These are phyloP conservation scores for Lipophrys pholis DNA, from an alignment of 2,113 vertebrate species.

Conservation along the genomic window DNA sequence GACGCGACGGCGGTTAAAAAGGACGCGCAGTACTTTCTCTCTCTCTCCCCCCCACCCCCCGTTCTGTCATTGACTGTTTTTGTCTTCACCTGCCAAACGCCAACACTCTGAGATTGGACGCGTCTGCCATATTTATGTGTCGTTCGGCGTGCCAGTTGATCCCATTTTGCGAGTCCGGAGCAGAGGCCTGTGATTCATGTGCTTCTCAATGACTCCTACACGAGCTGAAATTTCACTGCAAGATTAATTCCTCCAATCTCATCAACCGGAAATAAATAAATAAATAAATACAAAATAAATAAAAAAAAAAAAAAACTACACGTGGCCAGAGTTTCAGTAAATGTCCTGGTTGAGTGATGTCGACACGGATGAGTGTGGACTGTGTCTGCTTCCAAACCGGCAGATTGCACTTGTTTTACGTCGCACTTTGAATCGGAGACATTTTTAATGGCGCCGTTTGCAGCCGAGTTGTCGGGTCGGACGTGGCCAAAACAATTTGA, in stretches of 20 bases:
- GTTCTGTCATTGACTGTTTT: conserved; percentile 2
- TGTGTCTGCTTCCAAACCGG: too few species aligned
- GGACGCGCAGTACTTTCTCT: neutral
- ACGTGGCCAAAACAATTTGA: too few species aligned
- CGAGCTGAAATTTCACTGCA: neutral
- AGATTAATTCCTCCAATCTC: neutral
- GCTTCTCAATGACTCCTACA: neutral
- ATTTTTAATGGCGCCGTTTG: too few species aligned
- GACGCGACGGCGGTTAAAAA: too few species aligned
- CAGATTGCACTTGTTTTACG: too few species aligned
- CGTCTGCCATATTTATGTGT: conserved; percentile 2
- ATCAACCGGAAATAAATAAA: neutral
- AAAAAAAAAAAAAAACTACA: too few species aligned
- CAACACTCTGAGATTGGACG: neutral
- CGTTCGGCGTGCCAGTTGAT: neutral
- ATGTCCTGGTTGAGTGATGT: too few species aligned
- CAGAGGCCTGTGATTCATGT: neutral
- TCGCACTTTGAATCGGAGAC: too few species aligned
- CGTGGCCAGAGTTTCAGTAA: too few species aligned
- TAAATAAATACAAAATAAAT: too few species aligned
- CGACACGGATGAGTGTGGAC: too few species aligned
- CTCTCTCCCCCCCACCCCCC: neutral
- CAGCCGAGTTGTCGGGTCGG: too few species aligned
- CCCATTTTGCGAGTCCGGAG: neutral
- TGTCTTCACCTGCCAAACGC: conserved; percentile 12